These are phyloP conservation scores for Rattus norvegicus DNA, from an alignment of 2,113 vertebrate species.

Conservation along the genomic window DNA sequence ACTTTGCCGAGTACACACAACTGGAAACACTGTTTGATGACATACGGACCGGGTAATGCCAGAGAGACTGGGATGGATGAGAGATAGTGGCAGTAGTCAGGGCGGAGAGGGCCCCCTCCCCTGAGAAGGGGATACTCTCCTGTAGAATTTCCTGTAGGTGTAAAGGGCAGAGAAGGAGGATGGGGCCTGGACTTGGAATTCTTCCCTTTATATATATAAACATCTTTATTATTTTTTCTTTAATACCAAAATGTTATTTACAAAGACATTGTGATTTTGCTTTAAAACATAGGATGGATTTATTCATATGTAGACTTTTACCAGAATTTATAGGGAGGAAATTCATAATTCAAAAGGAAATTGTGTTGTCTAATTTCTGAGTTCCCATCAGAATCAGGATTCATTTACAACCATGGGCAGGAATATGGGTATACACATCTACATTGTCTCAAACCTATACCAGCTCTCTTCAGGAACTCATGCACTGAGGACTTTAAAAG, in stretches of 20 bases:
- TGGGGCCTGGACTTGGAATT: not conserved
- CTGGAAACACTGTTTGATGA: not conserved
- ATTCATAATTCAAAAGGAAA: conserved; percentile 24
- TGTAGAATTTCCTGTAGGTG: not conserved
- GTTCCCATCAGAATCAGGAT: not conserved
- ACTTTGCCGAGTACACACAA: not conserved
- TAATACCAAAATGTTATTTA: conserved; percentile 23
- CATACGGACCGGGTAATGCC: not conserved
- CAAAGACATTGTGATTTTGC: conserved; percentile 3
- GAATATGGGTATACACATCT: not conserved
- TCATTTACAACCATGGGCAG: accelerated
- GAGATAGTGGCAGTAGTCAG: not conserved
- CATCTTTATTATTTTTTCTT: conserved; percentile 25
- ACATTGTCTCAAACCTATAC: not conserved
- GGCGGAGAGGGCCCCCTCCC: not conserved
- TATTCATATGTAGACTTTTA: conserved; percentile 11
- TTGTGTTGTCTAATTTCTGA: not conserved
- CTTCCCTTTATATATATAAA: not conserved
- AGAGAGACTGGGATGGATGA: not conserved
- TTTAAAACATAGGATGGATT: not conserved
- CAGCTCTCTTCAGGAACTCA: accelerated
- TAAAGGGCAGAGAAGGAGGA: not conserved
- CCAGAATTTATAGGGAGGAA: conserved; percentile 23
- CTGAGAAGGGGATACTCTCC: not conserved
- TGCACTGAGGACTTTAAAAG: not conserved